Evolutionary conservation across 2,113 vertebrate genomes (phyloP).

Genomic region (Ceyx melanurus): DNA sequence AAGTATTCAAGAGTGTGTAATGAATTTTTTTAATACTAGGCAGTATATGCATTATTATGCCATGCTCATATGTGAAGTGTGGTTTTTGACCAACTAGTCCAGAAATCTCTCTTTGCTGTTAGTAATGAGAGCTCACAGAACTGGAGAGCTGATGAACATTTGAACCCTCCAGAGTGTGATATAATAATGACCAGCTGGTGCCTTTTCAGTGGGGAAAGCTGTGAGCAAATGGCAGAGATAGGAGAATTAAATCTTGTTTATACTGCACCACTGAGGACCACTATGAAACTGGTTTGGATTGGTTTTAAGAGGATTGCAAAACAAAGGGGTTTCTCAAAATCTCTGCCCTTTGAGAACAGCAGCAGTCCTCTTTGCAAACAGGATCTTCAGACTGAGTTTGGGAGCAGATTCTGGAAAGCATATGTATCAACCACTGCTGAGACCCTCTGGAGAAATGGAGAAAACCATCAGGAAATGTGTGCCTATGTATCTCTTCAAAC

Average conservation of each 20-base stretch:
- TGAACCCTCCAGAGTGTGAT: slow-evolving; percentile 41
- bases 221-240: slow-evolving; percentile 24
- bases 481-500: neutral
- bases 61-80: neutral
- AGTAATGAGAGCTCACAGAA: neutral
- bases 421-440: neutral
- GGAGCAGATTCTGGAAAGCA: neutral
- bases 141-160: neutral
- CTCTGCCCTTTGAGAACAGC: neutral
- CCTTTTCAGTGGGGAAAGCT: slow-evolving; percentile 7
- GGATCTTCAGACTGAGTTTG: neutral
- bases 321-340: slow-evolving; percentile 14
- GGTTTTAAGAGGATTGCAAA: slow-evolving; percentile 36
- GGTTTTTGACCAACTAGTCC: slow-evolving; percentile 4
- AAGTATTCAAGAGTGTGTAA: neutral
- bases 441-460: neutral
- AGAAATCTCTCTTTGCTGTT: neutral
- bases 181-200: slow-evolving; percentile 40
- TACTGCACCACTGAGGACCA: neutral
- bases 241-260: neutral
- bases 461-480: neutral
- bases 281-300: slow-evolving; percentile 1
- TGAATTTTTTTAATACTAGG: neutral
- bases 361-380: neutral
- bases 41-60: neutral